These are phyloP conservation scores for Villa cingulata DNA, from an alignment of 2,888 invertebrate species.

Conservation along the genomic window DNA sequence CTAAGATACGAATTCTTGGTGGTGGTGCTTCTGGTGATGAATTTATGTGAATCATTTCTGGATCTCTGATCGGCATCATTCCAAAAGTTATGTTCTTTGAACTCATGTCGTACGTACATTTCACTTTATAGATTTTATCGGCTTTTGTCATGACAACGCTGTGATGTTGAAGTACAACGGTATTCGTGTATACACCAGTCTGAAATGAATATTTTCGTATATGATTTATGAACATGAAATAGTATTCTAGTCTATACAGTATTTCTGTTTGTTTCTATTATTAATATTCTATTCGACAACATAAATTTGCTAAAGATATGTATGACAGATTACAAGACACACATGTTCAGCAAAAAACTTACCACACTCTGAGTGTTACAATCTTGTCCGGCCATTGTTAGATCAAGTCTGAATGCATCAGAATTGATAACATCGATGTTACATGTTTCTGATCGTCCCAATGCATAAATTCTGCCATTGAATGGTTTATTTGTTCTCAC, in stretches of 20 bases:
- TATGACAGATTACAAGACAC: neutral
- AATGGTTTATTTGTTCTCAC: slow-evolving; percentile 88
- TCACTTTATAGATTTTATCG: slow-evolving; percentile 91
- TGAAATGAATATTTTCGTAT: no score
- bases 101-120: slow-evolving; percentile 92
- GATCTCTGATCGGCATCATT: slow-evolving; percentile 94
- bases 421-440: slow-evolving; percentile 89
- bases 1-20: slow-evolving; percentile 83
- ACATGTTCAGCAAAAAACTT: slow-evolving; percentile 31
- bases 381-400: slow-evolving; percentile 87
- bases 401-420: slow-evolving; percentile 79
- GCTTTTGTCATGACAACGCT: slow-evolving; percentile 94
- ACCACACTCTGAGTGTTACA: slow-evolving; percentile 93
- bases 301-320: neutral
- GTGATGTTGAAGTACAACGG: slow-evolving; percentile 87
- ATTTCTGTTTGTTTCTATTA: no score
- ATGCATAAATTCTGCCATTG: slow-evolving; percentile 85
- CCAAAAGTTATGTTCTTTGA: slow-evolving; percentile 93
- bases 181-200: slow-evolving; percentile 88
- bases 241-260: no score
- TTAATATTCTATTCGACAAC: slow-evolving; percentile 3
- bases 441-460: slow-evolving; percentile 87
- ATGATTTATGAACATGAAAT: no score
- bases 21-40: slow-evolving; percentile 91
- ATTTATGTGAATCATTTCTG: slow-evolving; percentile 91